Conservation (phyloP, 2,113 vertebrate genomes). For the Myocastor coypus region DNA sequence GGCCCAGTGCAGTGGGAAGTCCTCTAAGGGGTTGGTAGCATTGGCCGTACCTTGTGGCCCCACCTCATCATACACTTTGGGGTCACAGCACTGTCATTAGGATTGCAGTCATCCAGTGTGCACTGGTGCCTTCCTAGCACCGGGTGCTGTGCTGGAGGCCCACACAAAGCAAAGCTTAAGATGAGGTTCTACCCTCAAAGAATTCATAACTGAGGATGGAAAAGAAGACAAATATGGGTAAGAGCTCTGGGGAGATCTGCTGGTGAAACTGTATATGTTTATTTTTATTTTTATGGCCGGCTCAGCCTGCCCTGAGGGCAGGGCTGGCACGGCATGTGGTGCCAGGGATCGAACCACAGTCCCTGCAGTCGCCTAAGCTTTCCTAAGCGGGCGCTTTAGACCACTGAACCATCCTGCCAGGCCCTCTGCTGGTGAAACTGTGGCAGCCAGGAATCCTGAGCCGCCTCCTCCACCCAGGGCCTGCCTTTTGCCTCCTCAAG, state of each 20-base stretch:
- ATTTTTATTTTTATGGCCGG: no score
- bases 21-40: background rate
- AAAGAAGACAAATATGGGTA: no score
- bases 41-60: background rate
- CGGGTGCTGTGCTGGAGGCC: background rate
- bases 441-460: background rate
- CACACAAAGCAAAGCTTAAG: no score
- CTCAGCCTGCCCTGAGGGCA: no score
- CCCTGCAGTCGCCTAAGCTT: no score
- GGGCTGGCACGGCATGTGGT: no score
- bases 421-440: fast-evolving
- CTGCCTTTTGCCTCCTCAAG: background rate
- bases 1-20: background rate
- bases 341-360: no score
- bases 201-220: fast-evolving
- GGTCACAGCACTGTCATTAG: background rate
- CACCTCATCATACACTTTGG: background rate
- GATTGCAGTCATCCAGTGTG: no score
- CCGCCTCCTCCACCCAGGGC: background rate
- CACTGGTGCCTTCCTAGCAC: background rate
- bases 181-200: background rate
- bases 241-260: fast-evolving
- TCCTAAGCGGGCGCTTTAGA: no score
- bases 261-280: fast-evolving
- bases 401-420: no score